Evolutionary conservation across 2,113 vertebrate genomes (phyloP).

Genomic region (Sitta europaea): DNA sequence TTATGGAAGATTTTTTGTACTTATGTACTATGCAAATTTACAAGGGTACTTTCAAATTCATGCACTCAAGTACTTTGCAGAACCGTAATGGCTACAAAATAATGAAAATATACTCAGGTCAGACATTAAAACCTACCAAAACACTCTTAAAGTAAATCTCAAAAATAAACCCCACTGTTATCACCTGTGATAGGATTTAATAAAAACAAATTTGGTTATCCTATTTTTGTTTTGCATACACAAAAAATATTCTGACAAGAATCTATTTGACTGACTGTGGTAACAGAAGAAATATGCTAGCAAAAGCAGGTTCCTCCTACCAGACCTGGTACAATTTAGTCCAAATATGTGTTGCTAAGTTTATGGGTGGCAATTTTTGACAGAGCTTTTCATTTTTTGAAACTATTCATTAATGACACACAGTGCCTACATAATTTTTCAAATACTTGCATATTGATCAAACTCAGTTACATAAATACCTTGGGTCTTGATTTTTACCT

Average conservation of each 20-base stretch:
- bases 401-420: background rate
- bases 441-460: background rate
- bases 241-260: background rate
- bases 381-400: background rate
- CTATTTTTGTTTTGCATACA: background rate
- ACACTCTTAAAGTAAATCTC: background rate
- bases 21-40: background rate
- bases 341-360: background rate
- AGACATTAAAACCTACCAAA: background rate
- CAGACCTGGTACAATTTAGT: background rate
- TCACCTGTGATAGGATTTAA: background rate
- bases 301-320: background rate
- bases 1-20: background rate
- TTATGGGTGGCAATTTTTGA: background rate
- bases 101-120: background rate
- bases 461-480: background rate
- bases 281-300: background rate
- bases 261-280: background rate
- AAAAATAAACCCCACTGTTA: background rate
- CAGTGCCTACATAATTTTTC: background rate
- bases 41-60: background rate
- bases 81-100: background rate
- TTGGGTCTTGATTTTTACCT: background rate
- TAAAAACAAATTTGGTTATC: background rate
- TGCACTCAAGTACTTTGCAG: background rate